Percentiles rank a stretch among this genome's conserved stretches.
Conservation (phyloP, 2,888 invertebrate species). For the Troides aeacus region DNA sequence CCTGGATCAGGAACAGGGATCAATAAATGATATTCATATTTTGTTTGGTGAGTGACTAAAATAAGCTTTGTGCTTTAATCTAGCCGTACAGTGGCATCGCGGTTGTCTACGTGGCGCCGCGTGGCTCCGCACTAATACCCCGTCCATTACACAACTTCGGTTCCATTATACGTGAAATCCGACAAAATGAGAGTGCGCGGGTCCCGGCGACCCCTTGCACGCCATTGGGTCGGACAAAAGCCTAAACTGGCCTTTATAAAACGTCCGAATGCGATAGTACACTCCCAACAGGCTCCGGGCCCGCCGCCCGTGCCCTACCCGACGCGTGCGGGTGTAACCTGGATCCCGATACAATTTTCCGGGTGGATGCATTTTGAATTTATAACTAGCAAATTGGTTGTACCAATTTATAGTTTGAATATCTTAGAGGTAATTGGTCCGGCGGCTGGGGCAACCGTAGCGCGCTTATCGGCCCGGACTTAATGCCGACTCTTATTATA, state of each 20-base stretch:
- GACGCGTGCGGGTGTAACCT: constrained; percentile 50
- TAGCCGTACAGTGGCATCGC: no score
- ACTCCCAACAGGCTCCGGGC: constrained; percentile 36
- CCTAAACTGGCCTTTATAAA: constrained; percentile 54
- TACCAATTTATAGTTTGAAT: constrained; percentile 74
- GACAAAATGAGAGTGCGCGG: constrained; percentile 47
- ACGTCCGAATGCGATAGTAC: constrained; percentile 52
- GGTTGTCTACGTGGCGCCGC: no score
- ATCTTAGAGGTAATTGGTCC: constrained; percentile 72
- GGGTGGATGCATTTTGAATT: constrained; percentile 77
- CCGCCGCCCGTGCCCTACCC: constrained; percentile 38
- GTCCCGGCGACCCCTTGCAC: constrained; percentile 41
- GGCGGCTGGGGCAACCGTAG: constrained; percentile 49
- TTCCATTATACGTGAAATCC: constrained; percentile 39
- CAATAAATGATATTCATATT: no score
- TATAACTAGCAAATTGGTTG: constrained; percentile 77
- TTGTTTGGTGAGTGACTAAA: no score
- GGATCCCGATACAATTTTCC: constrained; percentile 75
- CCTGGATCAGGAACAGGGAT: no score
- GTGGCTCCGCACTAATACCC: constrained; percentile 31
- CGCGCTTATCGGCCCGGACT: constrained; percentile 28
- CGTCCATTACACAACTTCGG: constrained; percentile 39
- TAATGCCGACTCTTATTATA: not conserved
- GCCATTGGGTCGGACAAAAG: constrained; percentile 58
- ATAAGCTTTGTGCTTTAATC: no score